Evolutionary conservation across 2,113 vertebrate genomes (phyloP).

Genomic region (Ictalurus furcatus): DNA sequence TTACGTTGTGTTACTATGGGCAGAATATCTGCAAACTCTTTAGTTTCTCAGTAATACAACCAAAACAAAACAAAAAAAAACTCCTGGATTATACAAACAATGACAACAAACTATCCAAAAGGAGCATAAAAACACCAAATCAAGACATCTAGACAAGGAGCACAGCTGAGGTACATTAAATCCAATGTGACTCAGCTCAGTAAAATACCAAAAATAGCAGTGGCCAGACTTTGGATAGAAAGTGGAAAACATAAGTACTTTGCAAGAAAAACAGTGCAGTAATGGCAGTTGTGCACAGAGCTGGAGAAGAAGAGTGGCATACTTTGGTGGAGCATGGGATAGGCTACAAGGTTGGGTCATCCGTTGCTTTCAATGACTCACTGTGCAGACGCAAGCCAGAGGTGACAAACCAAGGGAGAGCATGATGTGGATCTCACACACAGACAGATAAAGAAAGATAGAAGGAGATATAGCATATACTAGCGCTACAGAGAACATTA

Average conservation of each 20-base stretch:
- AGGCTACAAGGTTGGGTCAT: not conserved
- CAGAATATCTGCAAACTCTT: not conserved
- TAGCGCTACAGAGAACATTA: not conserved
- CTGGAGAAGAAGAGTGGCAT: not conserved
- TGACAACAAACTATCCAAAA: conserved; percentile 20
- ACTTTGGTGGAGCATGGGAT: not conserved
- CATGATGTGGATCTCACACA: not conserved
- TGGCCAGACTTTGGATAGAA: conserved; percentile 37
- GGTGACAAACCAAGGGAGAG: not conserved
- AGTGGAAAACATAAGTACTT: conserved; percentile 38
- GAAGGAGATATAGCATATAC: not conserved
- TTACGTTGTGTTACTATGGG: not conserved
- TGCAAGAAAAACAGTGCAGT: not conserved
- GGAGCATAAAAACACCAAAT: conserved; percentile 1
- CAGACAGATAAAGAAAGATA: not conserved
- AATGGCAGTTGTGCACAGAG: not conserved
- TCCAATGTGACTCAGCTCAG: conserved; percentile 44
- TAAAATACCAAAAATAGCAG: conserved; percentile 49
- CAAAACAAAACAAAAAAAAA: not conserved
- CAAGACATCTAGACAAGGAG: conserved; percentile 30
- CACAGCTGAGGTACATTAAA: conserved; percentile 45
- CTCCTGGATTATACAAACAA: not conserved
- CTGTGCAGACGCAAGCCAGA: conserved; percentile 9
- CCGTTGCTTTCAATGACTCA: not conserved
- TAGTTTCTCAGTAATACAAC: not conserved